These are phyloP conservation scores for Heliconius erato DNA, from an alignment of 2,888 invertebrate species.

Conservation along the genomic window DNA sequence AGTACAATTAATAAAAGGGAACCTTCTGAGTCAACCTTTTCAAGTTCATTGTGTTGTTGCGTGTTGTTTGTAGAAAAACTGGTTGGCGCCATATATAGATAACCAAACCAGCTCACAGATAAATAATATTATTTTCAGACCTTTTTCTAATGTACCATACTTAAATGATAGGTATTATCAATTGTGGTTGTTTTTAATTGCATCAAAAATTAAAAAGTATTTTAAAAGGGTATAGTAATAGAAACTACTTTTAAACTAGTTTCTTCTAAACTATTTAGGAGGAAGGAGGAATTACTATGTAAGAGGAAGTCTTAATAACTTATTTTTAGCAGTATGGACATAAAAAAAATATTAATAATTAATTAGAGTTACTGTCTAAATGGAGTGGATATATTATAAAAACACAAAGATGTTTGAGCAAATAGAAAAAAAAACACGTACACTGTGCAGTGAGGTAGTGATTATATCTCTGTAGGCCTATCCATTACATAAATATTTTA, in stretches of 20 bases:
- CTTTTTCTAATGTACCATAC: constrained; percentile 8
- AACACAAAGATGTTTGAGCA: background rate
- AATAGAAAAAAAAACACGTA: background rate
- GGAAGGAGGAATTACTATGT: too few relatives aligned
- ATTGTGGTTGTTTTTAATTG: background rate
- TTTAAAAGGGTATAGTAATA: background rate
- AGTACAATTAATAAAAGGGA: constrained; percentile 26
- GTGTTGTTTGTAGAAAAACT: constrained; percentile 36
- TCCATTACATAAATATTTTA: constrained; percentile 12
- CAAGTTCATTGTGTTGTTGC: constrained; percentile 41
- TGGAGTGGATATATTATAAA: background rate
- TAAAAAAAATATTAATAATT: background rate
- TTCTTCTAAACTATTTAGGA: too few relatives aligned
- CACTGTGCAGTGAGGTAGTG: background rate
- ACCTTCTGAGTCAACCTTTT: constrained; percentile 38
- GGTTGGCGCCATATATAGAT: constrained; percentile 40
- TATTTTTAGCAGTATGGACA: background rate
- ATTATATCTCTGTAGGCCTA: constrained; percentile 2
- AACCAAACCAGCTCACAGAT: constrained; percentile 33
- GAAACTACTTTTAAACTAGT: background rate
- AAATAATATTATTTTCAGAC: constrained; percentile 26
- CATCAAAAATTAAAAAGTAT: background rate
- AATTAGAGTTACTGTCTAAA: background rate
- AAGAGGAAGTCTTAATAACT: background rate
- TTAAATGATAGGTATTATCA: constrained; percentile 1